phyloP scores from a whole-genome alignment of 2,797 vertebrate genomes.

The Cryptoblepharus egeriae region DNA sequence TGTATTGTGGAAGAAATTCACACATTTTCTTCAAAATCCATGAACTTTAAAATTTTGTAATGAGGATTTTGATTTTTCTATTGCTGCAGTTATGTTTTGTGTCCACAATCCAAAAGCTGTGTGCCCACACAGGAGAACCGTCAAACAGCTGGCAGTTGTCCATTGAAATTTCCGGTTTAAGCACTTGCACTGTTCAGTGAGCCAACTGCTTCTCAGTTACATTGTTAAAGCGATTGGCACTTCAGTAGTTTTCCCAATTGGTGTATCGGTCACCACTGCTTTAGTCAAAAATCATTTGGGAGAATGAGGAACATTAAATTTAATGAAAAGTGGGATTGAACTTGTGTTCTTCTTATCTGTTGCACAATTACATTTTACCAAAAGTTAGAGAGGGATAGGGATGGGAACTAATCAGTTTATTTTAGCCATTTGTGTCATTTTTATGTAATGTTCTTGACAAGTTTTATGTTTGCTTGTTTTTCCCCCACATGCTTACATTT shows the following conservation, averaged over 20 bases:
- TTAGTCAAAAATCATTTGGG: neutral
- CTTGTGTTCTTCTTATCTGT: neutral
- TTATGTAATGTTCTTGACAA: neutral
- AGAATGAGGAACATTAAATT: neutral
- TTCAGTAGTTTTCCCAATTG: too few species aligned
- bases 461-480: neutral
- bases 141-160: neutral
- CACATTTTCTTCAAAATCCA: neutral
- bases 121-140: neutral
- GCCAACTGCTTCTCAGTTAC: neutral
- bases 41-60: neutral
- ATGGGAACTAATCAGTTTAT: too few species aligned
- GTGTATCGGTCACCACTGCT: neutral
- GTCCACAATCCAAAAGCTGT: neutral
- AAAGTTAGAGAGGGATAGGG: neutral
- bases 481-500: conserved; percentile 25
- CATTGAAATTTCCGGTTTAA: neutral
- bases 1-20: neutral
- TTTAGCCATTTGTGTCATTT: neutral
- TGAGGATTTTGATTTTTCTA: neutral
- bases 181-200: neutral
- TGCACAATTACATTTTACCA: neutral
- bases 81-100: neutral
- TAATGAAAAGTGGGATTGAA: neutral
- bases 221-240: neutral